A percentile compares a stretch with the other conserved stretches of the same genome.
phyloP scores from a whole-genome alignment of 2,113 vertebrate genomes.

The Lates calcarifer region DNA sequence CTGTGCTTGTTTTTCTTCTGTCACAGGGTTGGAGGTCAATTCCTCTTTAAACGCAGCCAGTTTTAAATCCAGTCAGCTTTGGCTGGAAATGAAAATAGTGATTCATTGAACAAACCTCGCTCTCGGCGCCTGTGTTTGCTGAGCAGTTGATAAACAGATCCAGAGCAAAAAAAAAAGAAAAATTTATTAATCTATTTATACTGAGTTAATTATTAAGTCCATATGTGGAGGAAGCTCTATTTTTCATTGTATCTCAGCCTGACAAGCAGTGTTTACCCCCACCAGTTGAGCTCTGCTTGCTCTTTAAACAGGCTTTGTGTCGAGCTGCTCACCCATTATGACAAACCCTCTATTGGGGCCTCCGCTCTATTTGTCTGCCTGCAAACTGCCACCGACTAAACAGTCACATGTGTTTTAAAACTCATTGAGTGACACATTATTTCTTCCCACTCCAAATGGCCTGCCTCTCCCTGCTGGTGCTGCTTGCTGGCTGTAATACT shows the following conservation, averaged over 20 bases:
- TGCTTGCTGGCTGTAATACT: slow-evolving; percentile 49
- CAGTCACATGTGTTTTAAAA: slow-evolving; percentile 80
- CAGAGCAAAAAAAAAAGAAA: no score
- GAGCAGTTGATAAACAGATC: slow-evolving; percentile 54
- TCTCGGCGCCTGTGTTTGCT: slow-evolving; percentile 29
- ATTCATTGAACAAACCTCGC: slow-evolving; percentile 52
- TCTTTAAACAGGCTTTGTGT: slow-evolving; percentile 83
- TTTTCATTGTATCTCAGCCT: slow-evolving; percentile 65
- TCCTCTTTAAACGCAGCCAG: slow-evolving; percentile 73
- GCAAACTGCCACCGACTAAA: slow-evolving; percentile 79
- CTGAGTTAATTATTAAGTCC: slow-evolving; percentile 74
- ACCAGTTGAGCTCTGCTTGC: slow-evolving; percentile 74
- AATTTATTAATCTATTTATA: slow-evolving; percentile 64
- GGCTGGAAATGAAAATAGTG: slow-evolving; percentile 68
- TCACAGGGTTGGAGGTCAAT: slow-evolving; percentile 75
- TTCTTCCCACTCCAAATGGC: slow-evolving; percentile 66
- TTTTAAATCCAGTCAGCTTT: slow-evolving; percentile 54
- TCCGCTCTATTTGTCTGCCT: slow-evolving; percentile 78
- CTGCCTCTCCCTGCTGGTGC: slow-evolving; percentile 50
- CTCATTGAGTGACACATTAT: slow-evolving; percentile 75
- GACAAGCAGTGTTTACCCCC: slow-evolving; percentile 75
- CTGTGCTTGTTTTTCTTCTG: slow-evolving; percentile 80
- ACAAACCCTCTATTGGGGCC: slow-evolving; percentile 78
- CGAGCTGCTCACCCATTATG: slow-evolving; percentile 79
- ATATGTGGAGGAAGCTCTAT: slow-evolving; percentile 61